Base-by-base conservation (phyloP, 2,888 invertebrate genomes). In the Vesta saturnalis region DNA sequence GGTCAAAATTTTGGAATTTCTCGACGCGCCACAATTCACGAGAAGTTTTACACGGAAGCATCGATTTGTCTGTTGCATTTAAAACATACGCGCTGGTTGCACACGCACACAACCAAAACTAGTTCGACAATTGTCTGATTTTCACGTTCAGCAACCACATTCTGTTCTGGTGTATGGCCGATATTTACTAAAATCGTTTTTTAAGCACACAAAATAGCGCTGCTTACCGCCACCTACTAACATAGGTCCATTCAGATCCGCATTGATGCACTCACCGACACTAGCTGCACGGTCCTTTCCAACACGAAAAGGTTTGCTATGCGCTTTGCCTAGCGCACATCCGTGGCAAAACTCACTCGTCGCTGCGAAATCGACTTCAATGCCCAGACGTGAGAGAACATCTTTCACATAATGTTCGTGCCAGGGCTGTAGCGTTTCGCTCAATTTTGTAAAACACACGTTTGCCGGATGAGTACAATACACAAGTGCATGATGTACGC, bases 241-340 rank as follows among this genome's bases (percentile, higher is more conserved):
- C 66, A 74, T 73, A 12, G 74, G 74, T n/a, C 75, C 73, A 21
- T 69, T 67, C 5, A 74, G 65, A 64, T 75, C 74, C 0, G 70
- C 67, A 30, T 71, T 66, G 10, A 76, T 73, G 6, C 30, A 61
- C 58, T 75, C 72, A 52, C 73, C 72, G 16, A 68, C 46, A 8
- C 14, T 54, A 16, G 22, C 39, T 12, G 72, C 14, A 12, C 61
- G 23, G 18, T 54, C 23, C 14, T 18, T 61, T 16, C 61, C 18
- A 1, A 18, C 19, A 19, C 19, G 39, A 16, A 61, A 52, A 10
- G 52, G 23, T 30, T 49, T 54, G 12, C 61, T 19, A 39, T 61
- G 61, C n/a, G 61, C 21, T 54, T 61, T 39, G 3, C 19, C 19
- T 21, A 52, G 19, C 21, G 52, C 52, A 18, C 16, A 52, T 52